Base-by-base conservation (phyloP, 2,113 vertebrate genomes). In the Brevimyrus niger region DNA sequence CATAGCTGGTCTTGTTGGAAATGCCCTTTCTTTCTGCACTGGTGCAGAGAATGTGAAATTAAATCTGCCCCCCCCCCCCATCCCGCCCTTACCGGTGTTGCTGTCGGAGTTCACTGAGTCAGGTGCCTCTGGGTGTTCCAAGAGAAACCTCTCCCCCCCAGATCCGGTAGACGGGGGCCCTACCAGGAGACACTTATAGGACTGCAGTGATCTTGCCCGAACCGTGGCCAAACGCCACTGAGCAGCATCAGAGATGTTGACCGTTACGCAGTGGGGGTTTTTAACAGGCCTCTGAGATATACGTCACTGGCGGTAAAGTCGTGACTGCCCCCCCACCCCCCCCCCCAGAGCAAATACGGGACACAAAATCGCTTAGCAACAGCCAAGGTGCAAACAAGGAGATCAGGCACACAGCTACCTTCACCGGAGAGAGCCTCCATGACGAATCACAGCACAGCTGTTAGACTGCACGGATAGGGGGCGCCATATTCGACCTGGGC, bases 101-200 rank as follows among this genome's bases (percentile, higher is more conserved):
- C 38, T 76, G 35, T 23, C 53, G 50, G 53, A n/a, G 23, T 48
- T 58, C 53, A 61, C n/a, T n/a, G 50, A 50, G 84, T 48, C 42
- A 17, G 13, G 88, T 58, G 13, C 23, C 13, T 2, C 53, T 61
- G 48, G 53, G 80, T 13, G 19, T 48, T 48, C 50, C 80, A 44
- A 35, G 4, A 46, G 35, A 91, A 89, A 61, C 19, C 19, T 50
- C 21, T 80, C 19, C 61, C 31, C 48, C 58, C 58, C 42, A 82
- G 58, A 89, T 88, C 50, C 85, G 15, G 35, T 1, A 3, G 15
- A 55, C 17, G 13, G 1, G 73, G 46, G 58, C 84, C 13, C 15
- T 35, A 88, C 88, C 69, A 15, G 17, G 86, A 86, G 92, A 94
- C 92, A 89, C 90, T 90, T 8, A 4, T 58, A 5, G 17, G 21